Evolutionary conservation across 1,140 invertebrate species (phyloP), one percentile per base, ranked within the genome.

Genomic region (Drosophila willistoni): DNA sequence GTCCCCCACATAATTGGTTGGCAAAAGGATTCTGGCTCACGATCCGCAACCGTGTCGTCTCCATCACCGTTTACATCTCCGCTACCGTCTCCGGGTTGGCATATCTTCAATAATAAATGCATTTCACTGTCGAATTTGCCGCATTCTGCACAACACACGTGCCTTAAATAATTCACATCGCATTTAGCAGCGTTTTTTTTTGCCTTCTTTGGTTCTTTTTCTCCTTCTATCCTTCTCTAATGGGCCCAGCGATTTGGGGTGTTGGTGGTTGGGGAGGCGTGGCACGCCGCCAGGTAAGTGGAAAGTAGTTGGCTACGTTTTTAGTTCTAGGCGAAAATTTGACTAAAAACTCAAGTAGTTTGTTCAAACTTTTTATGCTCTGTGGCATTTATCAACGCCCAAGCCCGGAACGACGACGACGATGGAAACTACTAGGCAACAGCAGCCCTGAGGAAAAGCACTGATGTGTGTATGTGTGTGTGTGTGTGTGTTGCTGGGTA

Each of bases 121-220:
- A 87, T 89, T 87, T 87, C 76, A 83, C 83, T 83, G 84, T 87
- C 83, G 83, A 87, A 87, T 87, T 87, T 87, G 83, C 83, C 83
- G 83, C 83, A 87, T 87, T 87, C 73, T 77, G 84, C 80, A 83
- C 84, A 84, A 80, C 80, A 83, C 84, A 87, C 84, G 84, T 87
- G 84, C 84, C 84, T 83, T 87, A 87, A 87, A 87, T 87, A 87
- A 87, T 87, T 87, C 84, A 87, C 80, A 71, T 69, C 84, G 84
- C 77, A 87, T 87, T 87, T 89, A 84, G 84, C 84, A 80, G 73
- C 70, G 84, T 77, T 87, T 87, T 87, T 80, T 87, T 87, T 80
- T 79, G 66, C 56, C 64, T 82, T 86, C 87, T 82, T 66, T 39
- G 73, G 87, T 83, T 87, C 80, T 84, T 64, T 61, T 65, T 83